Evolutionary conservation across 1,140 invertebrate species (phyloP), one percentile per base, ranked within the genome.

Genomic region (Zaprionus tsacasi): DNA sequence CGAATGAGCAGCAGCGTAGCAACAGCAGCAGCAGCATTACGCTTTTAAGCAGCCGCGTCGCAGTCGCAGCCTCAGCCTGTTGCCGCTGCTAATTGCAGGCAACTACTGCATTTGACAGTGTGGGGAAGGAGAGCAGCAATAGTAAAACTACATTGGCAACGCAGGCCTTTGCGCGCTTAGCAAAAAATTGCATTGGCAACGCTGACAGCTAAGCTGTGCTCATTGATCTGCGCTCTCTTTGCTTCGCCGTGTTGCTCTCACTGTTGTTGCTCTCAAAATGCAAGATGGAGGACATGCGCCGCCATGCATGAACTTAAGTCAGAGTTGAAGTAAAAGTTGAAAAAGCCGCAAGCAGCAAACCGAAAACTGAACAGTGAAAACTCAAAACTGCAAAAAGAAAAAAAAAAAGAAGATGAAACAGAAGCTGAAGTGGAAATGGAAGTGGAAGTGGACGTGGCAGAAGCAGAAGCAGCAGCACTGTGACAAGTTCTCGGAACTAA

Each of bases 51-150:
- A 45, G 43, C 73, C 40, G 3, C n/a, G 77, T 45, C 70, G 40
- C 45, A 52, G 12, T 30, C 33, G 13, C 33, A 35, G 33, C 33
- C 40, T 45, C n/a, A 45, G 63, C 52, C 48, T 35, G 55, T 59
- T 63, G 48, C 57, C 54, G 65, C 15, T 66, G 52, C 83, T 87
- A 88, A 87, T 82, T 87, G 83, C 68, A 70, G 25, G 21, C 73
- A 78, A 88, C 72, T 88, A 87, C 82, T 13, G 10, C 12, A 54
- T 54, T 54, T 54, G 81, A 30, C 27, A 50, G 17, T 8, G 40
- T 48, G 17, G 45, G 8, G 11, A 13, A 27, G 6, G 13, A 15
- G n/a, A 13, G 2, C 7, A 45, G 40, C 40, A 15, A 15, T 3
- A 15, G n/a, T 10, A 15, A 40, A 12, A 30, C 11, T 25, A 1